Base-by-base conservation (phyloP, 2,888 invertebrate species). In the Clostera curtula region DNA sequence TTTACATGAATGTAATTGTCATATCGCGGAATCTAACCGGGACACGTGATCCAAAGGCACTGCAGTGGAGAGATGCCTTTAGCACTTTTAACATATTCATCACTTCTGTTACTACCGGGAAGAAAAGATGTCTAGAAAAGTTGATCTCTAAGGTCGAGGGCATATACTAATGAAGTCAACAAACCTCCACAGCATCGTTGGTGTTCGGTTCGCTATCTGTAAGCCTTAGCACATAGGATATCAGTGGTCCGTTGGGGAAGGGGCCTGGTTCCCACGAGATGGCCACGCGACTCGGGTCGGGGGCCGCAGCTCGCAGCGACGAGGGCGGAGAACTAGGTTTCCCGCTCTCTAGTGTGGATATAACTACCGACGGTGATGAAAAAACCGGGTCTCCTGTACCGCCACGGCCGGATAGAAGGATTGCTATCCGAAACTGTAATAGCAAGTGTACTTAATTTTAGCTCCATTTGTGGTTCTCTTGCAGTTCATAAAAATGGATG, bases 261-360 rank as follows among this genome's bases (percentile, higher is more conserved):
- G 88, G 88, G 8, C 96, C 96, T 8, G 93, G 91, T 65, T 90
- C 90, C 96, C 96, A 97, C 50, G 92, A 92, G 34, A 97, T 88
- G 40, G 93, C 93, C 36, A 96, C 90, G 47, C 95, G 89, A 47
- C 90, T 89, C 25, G 92, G 88, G 70, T 96, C 95, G 29, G 95
- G 88, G 3, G 95, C 89, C 30, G 92, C 88, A 10, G 92, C 90
- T 43, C 90, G 87, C 43, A 93, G 87, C 40, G 93, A 88, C 35
- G 87, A 79, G 4, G 95, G 93, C 12, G 91, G 87, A 0, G 93
- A 96, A 43, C 89, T 85, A 7, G 95, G 94, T 25, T 87, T 85
- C 16, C 93, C 94, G 31, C 86, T 87, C 3, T 92, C 87, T 19
- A 89, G 69, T 0, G 94, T 94, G 34, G 90, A 88, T 50, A 93